Evolutionary conservation across 2,113 vertebrate species (phyloP).

Genomic region (Plectropomus leopardus): DNA sequence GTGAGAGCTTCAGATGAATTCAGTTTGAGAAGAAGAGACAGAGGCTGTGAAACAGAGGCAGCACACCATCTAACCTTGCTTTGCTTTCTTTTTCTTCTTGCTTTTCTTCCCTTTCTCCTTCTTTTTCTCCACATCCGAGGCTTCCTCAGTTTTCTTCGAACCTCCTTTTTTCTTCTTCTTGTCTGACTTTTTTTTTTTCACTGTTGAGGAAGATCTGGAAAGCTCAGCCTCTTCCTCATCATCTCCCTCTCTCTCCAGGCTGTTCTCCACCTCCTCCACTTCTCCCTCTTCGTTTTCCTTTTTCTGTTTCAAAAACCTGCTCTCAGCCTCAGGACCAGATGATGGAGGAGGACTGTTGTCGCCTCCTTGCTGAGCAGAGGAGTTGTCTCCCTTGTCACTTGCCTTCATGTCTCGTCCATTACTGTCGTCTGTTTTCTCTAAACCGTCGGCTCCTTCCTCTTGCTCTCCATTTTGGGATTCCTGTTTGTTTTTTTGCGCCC

Average conservation of each 20-base stretch:
- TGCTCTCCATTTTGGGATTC: slow-evolving; percentile 42
- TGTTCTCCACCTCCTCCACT: slow-evolving; percentile 25
- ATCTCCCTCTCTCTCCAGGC: slow-evolving; percentile 53
- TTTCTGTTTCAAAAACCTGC: slow-evolving; percentile 4
- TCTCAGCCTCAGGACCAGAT: slow-evolving; percentile 16
- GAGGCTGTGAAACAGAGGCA: slow-evolving; percentile 24
- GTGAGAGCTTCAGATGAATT: no score
- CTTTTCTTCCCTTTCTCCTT: slow-evolving; percentile 68
- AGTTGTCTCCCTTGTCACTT: slow-evolving; percentile 14
- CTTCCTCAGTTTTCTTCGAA: slow-evolving; percentile 52
- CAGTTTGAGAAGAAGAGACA: slow-evolving; percentile 11
- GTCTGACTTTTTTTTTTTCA: slow-evolving; percentile 67
- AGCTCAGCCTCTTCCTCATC: slow-evolving; percentile 58
- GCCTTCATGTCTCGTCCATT: slow-evolving; percentile 25
- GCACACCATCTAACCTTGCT: slow-evolving; percentile 80
- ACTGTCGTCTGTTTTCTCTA: slow-evolving; percentile 37
- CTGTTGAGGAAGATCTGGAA: slow-evolving; percentile 16
- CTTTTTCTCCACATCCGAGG: slow-evolving; percentile 52
- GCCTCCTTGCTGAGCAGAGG: slow-evolving; percentile 10
- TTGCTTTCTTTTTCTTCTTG: slow-evolving; percentile 73
- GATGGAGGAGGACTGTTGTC: slow-evolving; percentile 6
- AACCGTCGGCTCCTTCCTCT: slow-evolving; percentile 49
- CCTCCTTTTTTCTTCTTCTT: slow-evolving; percentile 66
- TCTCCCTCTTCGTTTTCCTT: slow-evolving; percentile 21
- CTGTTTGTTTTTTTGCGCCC: slow-evolving; percentile 29